Conservation (phyloP, 2,797 vertebrate genomes). For the Saxicola maurus region DNA sequence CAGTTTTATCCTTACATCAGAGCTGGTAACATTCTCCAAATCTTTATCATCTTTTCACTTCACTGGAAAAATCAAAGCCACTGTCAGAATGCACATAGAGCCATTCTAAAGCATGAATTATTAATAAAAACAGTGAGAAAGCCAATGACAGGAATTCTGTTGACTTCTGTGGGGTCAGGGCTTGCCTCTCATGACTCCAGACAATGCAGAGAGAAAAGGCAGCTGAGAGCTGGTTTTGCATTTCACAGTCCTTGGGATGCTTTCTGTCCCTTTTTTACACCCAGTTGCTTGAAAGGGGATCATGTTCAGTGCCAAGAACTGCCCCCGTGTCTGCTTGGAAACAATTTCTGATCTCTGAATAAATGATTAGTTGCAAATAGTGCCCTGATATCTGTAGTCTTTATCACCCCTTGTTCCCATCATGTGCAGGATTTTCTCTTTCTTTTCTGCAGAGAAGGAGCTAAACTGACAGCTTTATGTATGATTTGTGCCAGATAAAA, state of each 20-base stretch:
- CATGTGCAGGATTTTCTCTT: not conserved
- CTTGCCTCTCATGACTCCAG: not conserved
- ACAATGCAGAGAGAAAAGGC: not conserved
- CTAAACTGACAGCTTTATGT: slow-evolving; percentile 50
- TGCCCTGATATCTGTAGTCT: not conserved
- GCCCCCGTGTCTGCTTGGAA: not conserved
- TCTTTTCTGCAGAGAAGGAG: slow-evolving; percentile 9
- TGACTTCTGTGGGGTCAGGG: not conserved
- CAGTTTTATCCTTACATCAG: not conserved
- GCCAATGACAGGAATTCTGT: not conserved
- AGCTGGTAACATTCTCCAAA: not conserved
- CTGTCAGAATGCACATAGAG: not conserved
- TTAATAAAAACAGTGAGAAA: not conserved
- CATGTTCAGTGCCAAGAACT: not conserved
- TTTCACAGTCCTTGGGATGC: not conserved
- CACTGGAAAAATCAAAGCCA: not conserved
- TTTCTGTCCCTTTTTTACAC: not conserved
- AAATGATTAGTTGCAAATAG: slow-evolving; percentile 18
- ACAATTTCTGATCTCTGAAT: slow-evolving; percentile 16
- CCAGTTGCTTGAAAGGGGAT: not conserved
- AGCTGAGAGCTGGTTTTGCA: not conserved
- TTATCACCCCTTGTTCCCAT: slow-evolving; percentile 13
- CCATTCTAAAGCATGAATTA: not conserved
- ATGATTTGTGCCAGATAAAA: slow-evolving; percentile 53
- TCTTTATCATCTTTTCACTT: not conserved